A percentile compares a stretch with the other conserved stretches of the same genome.
Evolutionary conservation across 2,113 vertebrate species (phyloP).

Genomic region (Paradisaea rubra): DNA sequence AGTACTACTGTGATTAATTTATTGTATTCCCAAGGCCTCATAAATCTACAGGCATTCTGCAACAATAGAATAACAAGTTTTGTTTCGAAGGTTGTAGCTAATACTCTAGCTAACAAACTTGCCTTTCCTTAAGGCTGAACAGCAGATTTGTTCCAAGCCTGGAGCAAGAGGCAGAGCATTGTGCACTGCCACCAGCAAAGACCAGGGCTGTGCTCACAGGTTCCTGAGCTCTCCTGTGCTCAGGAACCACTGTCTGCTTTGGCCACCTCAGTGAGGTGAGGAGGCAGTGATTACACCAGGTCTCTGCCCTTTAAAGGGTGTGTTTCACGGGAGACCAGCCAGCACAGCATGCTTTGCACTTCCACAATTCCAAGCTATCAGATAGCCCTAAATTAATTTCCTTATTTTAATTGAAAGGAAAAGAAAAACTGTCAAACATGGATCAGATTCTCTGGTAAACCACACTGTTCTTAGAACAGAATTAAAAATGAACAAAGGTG

Average conservation of each 20-base stretch:
- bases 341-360: not conserved
- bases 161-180: not conserved
- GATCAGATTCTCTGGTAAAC: not conserved
- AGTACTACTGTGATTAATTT: slow-evolving; percentile 66
- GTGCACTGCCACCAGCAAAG: not conserved
- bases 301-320: not conserved
- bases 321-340: not conserved
- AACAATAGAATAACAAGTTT: slow-evolving; percentile 59
- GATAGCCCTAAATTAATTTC: not conserved
- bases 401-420: not conserved
- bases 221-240: not conserved
- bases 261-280: not conserved
- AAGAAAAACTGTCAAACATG: not conserved
- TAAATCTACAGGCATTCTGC: slow-evolving; percentile 53
- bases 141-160: not conserved
- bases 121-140: not conserved
- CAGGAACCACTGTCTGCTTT: not conserved
- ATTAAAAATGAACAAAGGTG: not conserved
- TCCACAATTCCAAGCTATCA: not conserved
- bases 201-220: not conserved
- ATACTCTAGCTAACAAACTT: slow-evolving; percentile 30
- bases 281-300: not conserved
- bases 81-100: slow-evolving; percentile 52
- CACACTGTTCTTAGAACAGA: not conserved
- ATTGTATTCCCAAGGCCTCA: slow-evolving; percentile 59